Conservation (phyloP, 2,888 invertebrate genomes). For the Imbricaverruca yamaguchii region DNA sequence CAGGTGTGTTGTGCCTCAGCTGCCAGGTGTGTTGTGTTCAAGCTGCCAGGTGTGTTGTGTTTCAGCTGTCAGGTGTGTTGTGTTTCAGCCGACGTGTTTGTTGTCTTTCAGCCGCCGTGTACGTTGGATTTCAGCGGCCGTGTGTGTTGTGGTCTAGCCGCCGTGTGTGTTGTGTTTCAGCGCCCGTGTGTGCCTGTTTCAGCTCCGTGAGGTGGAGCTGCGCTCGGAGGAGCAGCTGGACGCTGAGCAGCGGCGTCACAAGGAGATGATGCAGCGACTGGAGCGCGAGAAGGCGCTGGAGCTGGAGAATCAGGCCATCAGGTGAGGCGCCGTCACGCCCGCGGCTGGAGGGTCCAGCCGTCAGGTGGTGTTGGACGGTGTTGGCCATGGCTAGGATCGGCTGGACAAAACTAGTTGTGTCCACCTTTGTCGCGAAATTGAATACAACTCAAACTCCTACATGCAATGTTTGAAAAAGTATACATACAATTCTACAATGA, state of each 20-base stretch:
- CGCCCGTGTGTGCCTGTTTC: constrained; percentile 37
- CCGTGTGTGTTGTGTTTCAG: background rate
- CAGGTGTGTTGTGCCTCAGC: background rate
- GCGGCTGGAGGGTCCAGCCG: too few species aligned
- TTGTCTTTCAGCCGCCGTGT: background rate
- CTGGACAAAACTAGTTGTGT: too few species aligned
- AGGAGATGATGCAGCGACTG: constrained; percentile 66
- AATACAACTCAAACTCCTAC: too few species aligned
- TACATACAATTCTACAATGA: too few species aligned
- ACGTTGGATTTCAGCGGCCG: too few species aligned
- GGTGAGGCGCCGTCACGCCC: constrained; percentile 35
- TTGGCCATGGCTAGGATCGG: too few species aligned
- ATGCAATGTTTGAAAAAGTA: too few species aligned
- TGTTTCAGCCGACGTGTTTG: background rate
- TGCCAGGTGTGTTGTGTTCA: background rate
- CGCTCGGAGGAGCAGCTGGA: constrained; percentile 63
- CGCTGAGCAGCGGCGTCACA: constrained; percentile 63
- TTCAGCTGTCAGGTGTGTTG: background rate
- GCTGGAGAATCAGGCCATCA: constrained; percentile 53
- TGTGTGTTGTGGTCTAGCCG: background rate
- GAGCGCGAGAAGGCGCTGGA: constrained; percentile 76
- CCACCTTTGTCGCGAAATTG: too few species aligned
- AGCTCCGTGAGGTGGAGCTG: constrained; percentile 69
- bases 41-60: too few species aligned
- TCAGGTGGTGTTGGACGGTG: too few species aligned